phyloP scores from a whole-genome alignment of 2,113 vertebrate species.

The Pteronura brasiliensis region DNA sequence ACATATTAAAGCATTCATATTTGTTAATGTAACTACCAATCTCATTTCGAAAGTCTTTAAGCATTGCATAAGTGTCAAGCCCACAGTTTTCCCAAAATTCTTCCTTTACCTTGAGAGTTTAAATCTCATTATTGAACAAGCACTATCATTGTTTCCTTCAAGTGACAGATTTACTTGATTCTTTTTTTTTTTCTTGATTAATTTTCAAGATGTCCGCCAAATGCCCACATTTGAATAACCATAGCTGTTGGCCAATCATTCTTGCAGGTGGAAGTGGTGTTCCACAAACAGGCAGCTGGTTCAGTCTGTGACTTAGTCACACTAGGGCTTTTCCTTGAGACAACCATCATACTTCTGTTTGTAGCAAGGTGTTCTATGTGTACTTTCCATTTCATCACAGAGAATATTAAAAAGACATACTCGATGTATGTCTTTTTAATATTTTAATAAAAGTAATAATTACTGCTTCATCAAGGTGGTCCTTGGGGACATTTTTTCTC shows the following conservation, averaged over 20 bases:
- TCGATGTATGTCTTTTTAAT: too few relatives aligned
- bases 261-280: neutral
- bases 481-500: neutral
- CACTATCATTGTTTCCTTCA: neutral
- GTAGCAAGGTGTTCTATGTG: neutral
- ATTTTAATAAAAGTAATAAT: constrained; percentile 21
- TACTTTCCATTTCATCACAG: neutral
- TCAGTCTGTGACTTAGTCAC: neutral
- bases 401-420: neutral
- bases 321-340: neutral
- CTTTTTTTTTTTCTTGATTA: neutral
- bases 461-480: neutral
- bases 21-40: neutral
- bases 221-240: neutral
- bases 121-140: neutral
- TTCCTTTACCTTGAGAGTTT: constrained; percentile 2
- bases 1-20: neutral
- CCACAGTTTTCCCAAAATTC: neutral
- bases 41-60: neutral
- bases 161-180: neutral
- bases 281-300: neutral
- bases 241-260: neutral
- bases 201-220: neutral
- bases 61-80: neutral
- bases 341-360: neutral